Evolutionary conservation across 2,797 vertebrate species (phyloP).

Genomic region (Anguilla marmorata): DNA sequence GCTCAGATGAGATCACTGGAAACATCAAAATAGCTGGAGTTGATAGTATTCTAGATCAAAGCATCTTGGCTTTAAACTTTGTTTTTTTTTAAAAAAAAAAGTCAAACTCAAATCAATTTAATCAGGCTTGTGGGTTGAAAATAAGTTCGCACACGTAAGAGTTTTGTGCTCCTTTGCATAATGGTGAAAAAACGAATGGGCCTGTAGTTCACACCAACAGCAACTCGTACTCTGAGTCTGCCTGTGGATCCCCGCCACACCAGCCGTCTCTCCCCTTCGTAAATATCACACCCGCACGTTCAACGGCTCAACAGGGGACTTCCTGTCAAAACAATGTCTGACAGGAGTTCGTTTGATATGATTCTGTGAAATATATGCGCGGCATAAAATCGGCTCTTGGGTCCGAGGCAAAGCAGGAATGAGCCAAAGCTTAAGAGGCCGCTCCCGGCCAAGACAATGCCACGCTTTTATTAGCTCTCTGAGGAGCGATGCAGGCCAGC

Average conservation of each 20-base stretch:
- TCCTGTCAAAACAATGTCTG: background rate
- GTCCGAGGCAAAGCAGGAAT: background rate
- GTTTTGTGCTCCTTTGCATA: background rate
- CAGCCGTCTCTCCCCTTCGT: background rate
- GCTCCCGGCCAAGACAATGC: background rate
- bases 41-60: conserved; percentile 12
- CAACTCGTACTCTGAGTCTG: background rate
- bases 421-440: background rate
- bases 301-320: too few species aligned
- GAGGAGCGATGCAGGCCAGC: background rate
- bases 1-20: conserved; percentile 17
- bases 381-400: background rate
- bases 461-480: background rate
- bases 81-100: background rate
- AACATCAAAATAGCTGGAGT: conserved; percentile 27
- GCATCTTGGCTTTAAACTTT: background rate
- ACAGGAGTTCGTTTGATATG: background rate
- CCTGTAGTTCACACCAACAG: background rate
- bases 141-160: background rate
- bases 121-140: background rate
- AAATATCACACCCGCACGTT: background rate
- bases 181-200: background rate
- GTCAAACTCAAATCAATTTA: background rate
- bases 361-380: background rate
- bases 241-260: background rate